Evolutionary conservation across 2,888 invertebrate species (phyloP).

Genomic region (Caenorhabditis afra): DNA sequence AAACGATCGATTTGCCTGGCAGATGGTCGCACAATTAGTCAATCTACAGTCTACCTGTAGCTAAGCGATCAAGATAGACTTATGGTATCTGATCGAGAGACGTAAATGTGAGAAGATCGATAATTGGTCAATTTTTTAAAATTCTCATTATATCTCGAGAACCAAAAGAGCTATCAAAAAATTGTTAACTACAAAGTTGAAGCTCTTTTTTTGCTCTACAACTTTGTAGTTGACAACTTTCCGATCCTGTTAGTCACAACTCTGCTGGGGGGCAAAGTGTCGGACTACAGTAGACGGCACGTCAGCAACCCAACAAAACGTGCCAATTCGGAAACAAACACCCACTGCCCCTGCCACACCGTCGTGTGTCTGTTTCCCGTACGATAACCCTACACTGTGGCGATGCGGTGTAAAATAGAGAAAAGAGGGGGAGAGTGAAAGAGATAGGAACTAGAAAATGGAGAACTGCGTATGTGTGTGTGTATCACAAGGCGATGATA

Average conservation of each 20-base stretch:
- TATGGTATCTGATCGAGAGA: no score
- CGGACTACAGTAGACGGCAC: not conserved
- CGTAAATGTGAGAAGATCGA: no score
- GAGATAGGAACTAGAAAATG: not conserved
- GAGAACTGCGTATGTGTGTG: no score
- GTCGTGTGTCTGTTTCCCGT: not conserved
- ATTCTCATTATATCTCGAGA: no score
- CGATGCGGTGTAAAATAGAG: not conserved
- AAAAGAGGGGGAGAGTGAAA: not conserved
- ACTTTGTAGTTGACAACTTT: conserved; percentile 1
- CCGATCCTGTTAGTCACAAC: no score
- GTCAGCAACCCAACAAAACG: not conserved
- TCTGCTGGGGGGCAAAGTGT: no score
- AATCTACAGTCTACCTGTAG: no score
- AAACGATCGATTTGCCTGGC: no score
- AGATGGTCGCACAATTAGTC: no score
- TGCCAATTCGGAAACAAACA: not conserved
- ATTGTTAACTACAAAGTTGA: conserved; percentile 5
- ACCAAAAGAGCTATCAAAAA: no score
- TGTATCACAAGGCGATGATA: conserved; percentile 5
- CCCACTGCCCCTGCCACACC: not conserved
- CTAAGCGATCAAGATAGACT: no score
- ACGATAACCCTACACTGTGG: conserved; percentile 9
- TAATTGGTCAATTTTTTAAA: no score
- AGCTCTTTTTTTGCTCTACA: conserved; percentile 13